These are phyloP conservation scores for Piezodorus guildinii DNA, from an alignment of 1,140 invertebrate genomes.

Conservation along the genomic window DNA sequence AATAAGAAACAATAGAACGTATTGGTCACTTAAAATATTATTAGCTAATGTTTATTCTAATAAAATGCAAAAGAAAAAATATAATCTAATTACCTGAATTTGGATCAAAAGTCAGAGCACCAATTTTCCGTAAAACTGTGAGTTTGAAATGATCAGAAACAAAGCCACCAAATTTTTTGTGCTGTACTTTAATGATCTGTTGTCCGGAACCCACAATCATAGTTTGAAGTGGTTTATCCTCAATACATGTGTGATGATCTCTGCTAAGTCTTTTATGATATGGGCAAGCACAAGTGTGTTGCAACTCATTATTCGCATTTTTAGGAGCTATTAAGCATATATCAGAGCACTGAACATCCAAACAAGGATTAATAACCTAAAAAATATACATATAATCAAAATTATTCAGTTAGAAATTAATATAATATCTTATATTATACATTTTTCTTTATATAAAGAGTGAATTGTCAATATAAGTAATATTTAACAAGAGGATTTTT, in stretches of 20 bases:
- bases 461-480: too few relatives aligned
- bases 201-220: slow-evolving; percentile 30
- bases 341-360: slow-evolving; percentile 53
- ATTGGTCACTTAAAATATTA: too few relatives aligned
- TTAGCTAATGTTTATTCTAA: too few relatives aligned
- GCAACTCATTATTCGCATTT: slow-evolving; percentile 27
- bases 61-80: neutral
- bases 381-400: slow-evolving; percentile 11
- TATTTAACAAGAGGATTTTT: too few relatives aligned
- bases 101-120: slow-evolving; percentile 32
- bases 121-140: slow-evolving; percentile 12
- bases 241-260: slow-evolving; percentile 41
- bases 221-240: neutral
- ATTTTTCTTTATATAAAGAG: too few relatives aligned
- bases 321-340: slow-evolving; percentile 62
- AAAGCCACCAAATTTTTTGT: slow-evolving; percentile 33
- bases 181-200: slow-evolving; percentile 33
- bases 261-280: slow-evolving; percentile 46
- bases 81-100: slow-evolving; percentile 28
- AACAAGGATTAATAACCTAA: slow-evolving; percentile 55
- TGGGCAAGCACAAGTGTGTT: slow-evolving; percentile 64
- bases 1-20: too few relatives aligned
- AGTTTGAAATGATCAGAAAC: too few relatives aligned
- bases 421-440: neutral
- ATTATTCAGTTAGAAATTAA: neutral